phyloP scores from a whole-genome alignment of 1,140 invertebrate species.

The Drosophila kanapiae region DNA sequence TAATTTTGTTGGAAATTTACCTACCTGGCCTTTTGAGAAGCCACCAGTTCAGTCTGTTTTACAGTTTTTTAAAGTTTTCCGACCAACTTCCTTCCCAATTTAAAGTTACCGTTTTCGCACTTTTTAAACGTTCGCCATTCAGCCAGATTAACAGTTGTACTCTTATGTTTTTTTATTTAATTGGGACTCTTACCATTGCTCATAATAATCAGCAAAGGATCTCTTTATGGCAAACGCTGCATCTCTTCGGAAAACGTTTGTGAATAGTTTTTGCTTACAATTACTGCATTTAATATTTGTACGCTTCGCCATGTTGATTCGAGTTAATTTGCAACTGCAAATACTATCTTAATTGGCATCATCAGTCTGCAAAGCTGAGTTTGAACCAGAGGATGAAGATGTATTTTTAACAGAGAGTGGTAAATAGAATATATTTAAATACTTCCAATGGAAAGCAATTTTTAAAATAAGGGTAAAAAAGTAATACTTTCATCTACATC shows the following conservation, averaged over 20 bases:
- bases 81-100: not conserved
- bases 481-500: too few species aligned
- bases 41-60: not conserved
- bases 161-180: not conserved
- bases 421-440: not conserved
- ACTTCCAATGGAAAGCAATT: not conserved
- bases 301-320: constrained; percentile 6
- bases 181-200: not conserved
- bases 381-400: not conserved
- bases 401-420: not conserved
- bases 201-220: constrained; percentile 10
- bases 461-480: too few species aligned
- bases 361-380: not conserved
- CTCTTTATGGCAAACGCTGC: not conserved
- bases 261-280: not conserved
- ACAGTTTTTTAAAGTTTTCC: not conserved
- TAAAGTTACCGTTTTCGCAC: not conserved
- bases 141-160: too few species aligned
- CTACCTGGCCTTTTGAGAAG: constrained; percentile 1
- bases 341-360: constrained; percentile 17
- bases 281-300: constrained; percentile 8
- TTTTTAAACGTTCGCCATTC: not conserved
- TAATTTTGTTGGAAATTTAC: constrained; percentile 4
- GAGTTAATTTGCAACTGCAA: constrained; percentile 22
- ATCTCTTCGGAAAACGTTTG: not conserved